Conservation (phyloP, 2,113 vertebrate genomes). For the Rhodinocichla rosea region DNA sequence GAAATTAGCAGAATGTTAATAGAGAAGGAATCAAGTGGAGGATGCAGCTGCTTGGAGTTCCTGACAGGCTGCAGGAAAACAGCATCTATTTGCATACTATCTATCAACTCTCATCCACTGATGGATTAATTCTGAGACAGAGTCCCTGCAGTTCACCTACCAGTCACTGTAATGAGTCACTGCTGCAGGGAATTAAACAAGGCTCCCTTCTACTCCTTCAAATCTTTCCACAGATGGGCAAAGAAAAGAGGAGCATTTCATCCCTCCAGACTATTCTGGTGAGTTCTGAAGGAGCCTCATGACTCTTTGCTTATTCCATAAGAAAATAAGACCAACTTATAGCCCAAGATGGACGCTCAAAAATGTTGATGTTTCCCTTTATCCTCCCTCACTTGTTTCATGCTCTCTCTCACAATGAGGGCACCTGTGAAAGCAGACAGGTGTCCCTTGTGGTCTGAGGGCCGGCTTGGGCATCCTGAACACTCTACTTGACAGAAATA, state of each 20-base stretch:
- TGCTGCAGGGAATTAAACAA: conserved; percentile 20
- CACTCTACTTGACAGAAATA: background rate
- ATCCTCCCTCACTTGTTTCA: background rate
- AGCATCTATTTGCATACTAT: conserved; percentile 27
- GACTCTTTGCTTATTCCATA: background rate
- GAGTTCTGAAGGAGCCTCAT: background rate
- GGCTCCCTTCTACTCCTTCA: background rate
- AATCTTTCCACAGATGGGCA: background rate
- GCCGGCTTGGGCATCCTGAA: background rate
- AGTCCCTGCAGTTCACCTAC: conserved; percentile 13
- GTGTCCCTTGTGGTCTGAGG: background rate
- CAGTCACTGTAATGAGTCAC: background rate
- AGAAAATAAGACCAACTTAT: background rate
- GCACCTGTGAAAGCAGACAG: background rate
- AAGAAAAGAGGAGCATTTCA: background rate
- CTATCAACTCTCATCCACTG: conserved; percentile 3
- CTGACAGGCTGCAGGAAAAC: conserved; percentile 22
- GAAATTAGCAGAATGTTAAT: conserved; percentile 30
- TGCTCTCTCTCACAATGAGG: background rate
- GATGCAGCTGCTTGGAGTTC: conserved; percentile 25
- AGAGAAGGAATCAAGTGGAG: conserved; percentile 29
- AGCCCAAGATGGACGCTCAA: background rate
- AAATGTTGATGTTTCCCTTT: background rate
- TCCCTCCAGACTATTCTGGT: background rate
- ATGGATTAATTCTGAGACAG: conserved; percentile 11